Conservation (phyloP, 2,113 vertebrate species). For the Pterocles burchelli region DNA sequence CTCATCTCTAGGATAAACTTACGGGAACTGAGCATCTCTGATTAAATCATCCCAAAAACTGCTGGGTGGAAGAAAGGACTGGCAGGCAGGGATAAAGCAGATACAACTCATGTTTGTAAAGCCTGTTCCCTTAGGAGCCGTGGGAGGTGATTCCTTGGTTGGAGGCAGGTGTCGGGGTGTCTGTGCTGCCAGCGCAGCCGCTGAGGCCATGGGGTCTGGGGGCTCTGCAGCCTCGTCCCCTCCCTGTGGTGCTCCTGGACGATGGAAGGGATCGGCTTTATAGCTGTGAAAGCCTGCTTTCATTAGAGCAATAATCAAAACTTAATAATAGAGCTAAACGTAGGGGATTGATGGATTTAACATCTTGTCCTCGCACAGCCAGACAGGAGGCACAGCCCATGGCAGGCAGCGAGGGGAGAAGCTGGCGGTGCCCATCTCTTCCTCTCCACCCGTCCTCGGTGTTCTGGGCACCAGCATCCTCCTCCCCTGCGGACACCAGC, state of each 20-base stretch:
- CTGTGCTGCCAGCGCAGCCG: background rate
- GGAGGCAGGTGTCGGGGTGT: background rate
- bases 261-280: background rate
- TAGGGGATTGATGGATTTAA: background rate
- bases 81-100: background rate
- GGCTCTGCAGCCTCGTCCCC: background rate
- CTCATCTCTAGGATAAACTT: background rate
- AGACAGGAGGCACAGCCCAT: background rate
- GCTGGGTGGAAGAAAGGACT: background rate
- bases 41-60: background rate
- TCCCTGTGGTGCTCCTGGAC: background rate
- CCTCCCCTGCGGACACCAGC: background rate
- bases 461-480: background rate
- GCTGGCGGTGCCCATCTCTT: background rate
- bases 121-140: background rate
- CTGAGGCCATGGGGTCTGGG: background rate
- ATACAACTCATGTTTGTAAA: background rate
- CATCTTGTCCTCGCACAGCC: background rate
- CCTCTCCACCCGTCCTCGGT: background rate
- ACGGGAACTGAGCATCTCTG: background rate
- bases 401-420: background rate
- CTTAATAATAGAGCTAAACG: background rate
- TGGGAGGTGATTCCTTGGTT: background rate
- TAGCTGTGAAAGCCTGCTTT: background rate
- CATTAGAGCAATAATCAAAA: slow-evolving; percentile 21